Base-by-base conservation (phyloP, 2,888 invertebrate genomes). In the Stratiomys singularior region DNA sequence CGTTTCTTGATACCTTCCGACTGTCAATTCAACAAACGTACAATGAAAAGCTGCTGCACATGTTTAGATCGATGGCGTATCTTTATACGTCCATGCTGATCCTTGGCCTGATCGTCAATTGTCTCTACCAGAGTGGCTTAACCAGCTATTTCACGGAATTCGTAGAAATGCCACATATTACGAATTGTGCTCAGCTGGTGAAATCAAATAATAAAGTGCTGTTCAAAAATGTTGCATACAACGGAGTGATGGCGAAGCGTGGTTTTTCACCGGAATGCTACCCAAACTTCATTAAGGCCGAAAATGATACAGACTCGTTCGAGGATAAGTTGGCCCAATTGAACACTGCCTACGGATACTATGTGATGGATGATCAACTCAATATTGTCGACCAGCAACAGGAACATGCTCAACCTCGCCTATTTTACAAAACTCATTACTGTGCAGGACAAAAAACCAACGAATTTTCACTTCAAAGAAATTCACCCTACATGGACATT, bases 61-160 rank as follows among this genome's bases (percentile, higher is more conserved):
- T 25, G 21, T 60, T 25, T 5, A 60, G 15, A 25, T 23, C 25
- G 7, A 13, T 60, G 25, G 18, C 13, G 13, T 30, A 9, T n/a
- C 11, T 64, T 2, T n/a, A 64, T 11, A 11, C 25, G n/a, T 23
- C 15, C 3, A 9, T 64, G 13, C n/a, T 30, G 15, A 15, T 64
- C 2, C 13, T 64, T 9, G 30, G n/a, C 30, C 13, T 64, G 13
- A 11, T 30, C 5, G 7, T 64, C 9, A 64, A 27, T 30, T 64
- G 28, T 30, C 64, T 64, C 18, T 64, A 64, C n/a, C 64, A 64
- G 25, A 64, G 64, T n/a, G n/a, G 23, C 27, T 18, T 64, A 30
- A 64, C 64, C 5, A 64, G 64, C n/a, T 64, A 25, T n/a, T 30
- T 64, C 30, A 64, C 30, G 9, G 23, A 64, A n/a, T 64, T 64